These are phyloP conservation scores for Parnassius smintheus DNA, from an alignment of 2,888 invertebrate species.

Conservation along the genomic window DNA sequence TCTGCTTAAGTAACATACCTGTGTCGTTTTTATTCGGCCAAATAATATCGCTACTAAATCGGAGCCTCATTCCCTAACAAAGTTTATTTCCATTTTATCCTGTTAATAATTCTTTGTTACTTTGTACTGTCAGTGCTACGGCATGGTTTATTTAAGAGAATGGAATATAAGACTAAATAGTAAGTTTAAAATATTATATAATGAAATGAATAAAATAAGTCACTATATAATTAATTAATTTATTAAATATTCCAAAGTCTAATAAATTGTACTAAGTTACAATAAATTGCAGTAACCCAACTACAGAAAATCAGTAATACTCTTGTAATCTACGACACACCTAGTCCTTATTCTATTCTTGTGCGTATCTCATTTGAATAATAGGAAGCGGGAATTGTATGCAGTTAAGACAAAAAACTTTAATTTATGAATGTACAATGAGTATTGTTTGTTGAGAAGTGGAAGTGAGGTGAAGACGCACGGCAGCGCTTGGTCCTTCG, in stretches of 20 bases:
- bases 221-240: no score
- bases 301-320: slow-evolving; percentile 25
- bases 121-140: no score
- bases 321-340: slow-evolving; percentile 41
- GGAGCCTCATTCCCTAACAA: slow-evolving; percentile 23
- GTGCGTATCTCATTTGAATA: slow-evolving; percentile 54
- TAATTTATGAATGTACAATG: slow-evolving; percentile 51
- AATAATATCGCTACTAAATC: slow-evolving; percentile 50
- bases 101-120: slow-evolving; percentile 10
- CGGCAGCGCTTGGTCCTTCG: slow-evolving; percentile 42
- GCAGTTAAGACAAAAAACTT: slow-evolving; percentile 48
- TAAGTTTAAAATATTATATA: no score
- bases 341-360: slow-evolving; percentile 47
- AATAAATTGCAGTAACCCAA: neutral
- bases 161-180: no score
- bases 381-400: slow-evolving; percentile 49
- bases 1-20: slow-evolving; percentile 65
- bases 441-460: slow-evolving; percentile 50
- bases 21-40: slow-evolving; percentile 56
- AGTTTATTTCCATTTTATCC: slow-evolving; percentile 29
- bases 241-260: no score
- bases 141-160: no score
- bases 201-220: no score
- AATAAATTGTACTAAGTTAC: neutral
- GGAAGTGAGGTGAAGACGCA: slow-evolving; percentile 34